Evolutionary conservation across 2,797 vertebrate species (phyloP).

Genomic region (Pygocentrus nattereri): DNA sequence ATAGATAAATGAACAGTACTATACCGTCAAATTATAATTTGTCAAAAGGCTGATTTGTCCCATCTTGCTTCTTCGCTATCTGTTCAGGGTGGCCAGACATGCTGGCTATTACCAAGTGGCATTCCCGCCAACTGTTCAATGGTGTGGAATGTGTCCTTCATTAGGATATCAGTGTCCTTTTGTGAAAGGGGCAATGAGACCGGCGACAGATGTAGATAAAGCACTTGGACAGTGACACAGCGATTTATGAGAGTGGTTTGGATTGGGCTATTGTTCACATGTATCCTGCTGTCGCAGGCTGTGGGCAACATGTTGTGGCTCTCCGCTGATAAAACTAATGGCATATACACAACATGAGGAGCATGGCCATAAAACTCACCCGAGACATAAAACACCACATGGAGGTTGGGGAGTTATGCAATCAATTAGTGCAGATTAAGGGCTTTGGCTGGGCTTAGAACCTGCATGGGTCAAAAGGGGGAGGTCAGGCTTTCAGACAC

Average conservation of each 20-base stretch:
- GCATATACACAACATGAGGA: conserved; percentile 26
- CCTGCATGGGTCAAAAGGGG: conserved; percentile 41
- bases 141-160: conserved; percentile 35
- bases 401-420: conserved; percentile 63
- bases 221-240: conserved; percentile 35
- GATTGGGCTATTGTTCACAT: conserved; percentile 25
- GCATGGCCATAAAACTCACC: conserved; percentile 37
- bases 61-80: conserved; percentile 18
- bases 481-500: conserved; percentile 3
- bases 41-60: neutral
- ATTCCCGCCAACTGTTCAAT: conserved; percentile 37
- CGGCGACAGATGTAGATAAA: conserved; percentile 50
- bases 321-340: conserved; percentile 66
- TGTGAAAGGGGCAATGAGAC: conserved; percentile 48
- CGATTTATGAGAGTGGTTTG: conserved; percentile 59
- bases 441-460: conserved; percentile 66
- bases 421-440: conserved; percentile 74
- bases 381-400: conserved; percentile 26
- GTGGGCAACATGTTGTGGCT: conserved; percentile 56
- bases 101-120: conserved; percentile 14
- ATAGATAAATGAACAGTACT: neutral
- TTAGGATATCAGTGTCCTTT: conserved; percentile 51
- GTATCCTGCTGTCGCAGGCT: conserved; percentile 43
- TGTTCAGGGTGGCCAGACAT: conserved; percentile 23
- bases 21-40: neutral